Evolutionary conservation across 2,888 invertebrate species (phyloP), one percentile per base, ranked within the genome.

Genomic region (Epinotia bilunana): DNA sequence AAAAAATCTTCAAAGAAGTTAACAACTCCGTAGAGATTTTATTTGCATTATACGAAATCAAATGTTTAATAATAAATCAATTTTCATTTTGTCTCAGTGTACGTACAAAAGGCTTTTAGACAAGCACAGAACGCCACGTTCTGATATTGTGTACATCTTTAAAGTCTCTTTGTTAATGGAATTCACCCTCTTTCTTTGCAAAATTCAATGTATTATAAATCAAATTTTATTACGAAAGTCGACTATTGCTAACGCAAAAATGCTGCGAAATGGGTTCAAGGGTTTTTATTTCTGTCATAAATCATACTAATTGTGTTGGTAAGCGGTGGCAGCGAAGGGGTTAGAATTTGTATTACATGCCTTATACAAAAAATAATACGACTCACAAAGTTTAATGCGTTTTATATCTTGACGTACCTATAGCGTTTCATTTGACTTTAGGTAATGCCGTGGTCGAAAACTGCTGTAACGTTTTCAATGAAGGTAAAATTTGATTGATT

Each of bases 261-360:
- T 88, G 84, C 89, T 84, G 83, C 84, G 86, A 87, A 92, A 91
- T 87, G 85, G 89, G 86, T 87, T 87, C 87, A 88, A 89, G 89
- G 90, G 88, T 88, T 89, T 91, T 92, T 91, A 90, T 91, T 89
- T 90, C 87, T 82, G 80, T 85, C 87, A 89, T 92, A 90, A 92
- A 92, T 92, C 91, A 90, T 88, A 86, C 88, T 92, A 91, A 92
- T 92, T 91, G 90, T 90, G 90, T 90, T 90, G 85, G 86, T 84
- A 84, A 83, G 81, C 82, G 84, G 81, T 81, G 80, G 79, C 78
- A 77, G 79, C 83, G 70, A 89, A 89, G 88, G 89, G 88, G 88
- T 89, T 82, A 80, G 82, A 81, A 82, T 81, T 82, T 80, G 76
- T 72, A 67, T 65, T 49, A 75, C 71, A 75, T 63, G 65, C 61